Conservation (phyloP, 2,113 vertebrate genomes). For the Sus scrofa region DNA sequence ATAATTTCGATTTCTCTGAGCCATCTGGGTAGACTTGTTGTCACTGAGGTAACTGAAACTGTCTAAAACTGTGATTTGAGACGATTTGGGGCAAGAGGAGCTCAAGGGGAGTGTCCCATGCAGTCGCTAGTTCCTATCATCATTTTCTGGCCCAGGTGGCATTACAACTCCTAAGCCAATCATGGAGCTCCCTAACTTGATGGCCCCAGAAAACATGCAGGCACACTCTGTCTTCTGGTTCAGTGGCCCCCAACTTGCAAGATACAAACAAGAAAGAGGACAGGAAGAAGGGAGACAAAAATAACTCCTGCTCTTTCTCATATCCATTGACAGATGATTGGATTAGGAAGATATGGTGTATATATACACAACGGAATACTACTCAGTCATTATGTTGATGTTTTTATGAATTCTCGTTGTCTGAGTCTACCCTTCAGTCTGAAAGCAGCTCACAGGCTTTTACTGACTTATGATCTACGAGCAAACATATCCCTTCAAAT, state of each 20-base stretch:
- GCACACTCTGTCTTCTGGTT: not conserved
- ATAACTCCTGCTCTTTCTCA: not conserved
- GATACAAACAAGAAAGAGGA: not conserved
- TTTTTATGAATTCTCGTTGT: slow-evolving; percentile 8
- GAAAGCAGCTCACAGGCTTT: not conserved
- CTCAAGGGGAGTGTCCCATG: not conserved
- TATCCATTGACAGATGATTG: too few species aligned
- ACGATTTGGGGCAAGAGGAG: not conserved
- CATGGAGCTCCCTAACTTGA: not conserved
- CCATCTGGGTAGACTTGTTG: not conserved
- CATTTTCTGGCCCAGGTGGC: not conserved
- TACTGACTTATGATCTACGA: not conserved
- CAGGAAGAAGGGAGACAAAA: slow-evolving; percentile 21
- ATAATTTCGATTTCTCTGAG: not conserved
- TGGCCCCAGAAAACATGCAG: not conserved
- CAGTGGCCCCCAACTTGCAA: not conserved
- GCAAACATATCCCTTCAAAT: not conserved
- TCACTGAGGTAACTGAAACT: not conserved
- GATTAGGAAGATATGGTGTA: too few species aligned
- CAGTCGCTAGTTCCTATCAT: not conserved
- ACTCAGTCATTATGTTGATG: too few species aligned
- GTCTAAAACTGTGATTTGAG: not conserved
- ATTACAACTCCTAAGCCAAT: not conserved
- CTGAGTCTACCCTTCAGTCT: not conserved
- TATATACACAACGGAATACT: too few species aligned